A percentile compares a stretch with the other conserved stretches of the same genome.
Evolutionary conservation across 2,888 invertebrate species (phyloP).

Genomic region (Ornithoptera priamus): DNA sequence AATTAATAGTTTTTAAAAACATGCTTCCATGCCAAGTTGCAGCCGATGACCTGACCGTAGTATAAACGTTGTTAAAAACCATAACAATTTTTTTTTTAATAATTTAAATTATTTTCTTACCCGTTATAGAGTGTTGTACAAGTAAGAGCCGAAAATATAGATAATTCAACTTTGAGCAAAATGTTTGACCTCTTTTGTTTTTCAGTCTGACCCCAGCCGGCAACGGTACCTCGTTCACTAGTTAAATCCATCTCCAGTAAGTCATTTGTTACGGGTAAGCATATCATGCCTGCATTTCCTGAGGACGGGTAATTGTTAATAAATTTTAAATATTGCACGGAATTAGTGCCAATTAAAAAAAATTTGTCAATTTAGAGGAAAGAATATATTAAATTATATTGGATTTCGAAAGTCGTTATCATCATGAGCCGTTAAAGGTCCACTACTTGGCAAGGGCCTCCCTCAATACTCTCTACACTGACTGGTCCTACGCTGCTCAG

Average conservation of each 20-base stretch:
- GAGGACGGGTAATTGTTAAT: not conserved
- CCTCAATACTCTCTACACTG: too few relatives aligned
- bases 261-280: constrained; percentile 10
- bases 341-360: not conserved
- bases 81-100: too few relatives aligned
- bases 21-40: too few relatives aligned
- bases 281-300: constrained; percentile 19
- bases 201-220: constrained; percentile 25
- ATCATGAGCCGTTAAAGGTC: too few relatives aligned
- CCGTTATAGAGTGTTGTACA: not conserved
- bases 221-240: constrained; percentile 2
- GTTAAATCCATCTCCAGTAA: constrained; percentile 5
- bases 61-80: too few relatives aligned
- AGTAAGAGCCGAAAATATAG: not conserved
- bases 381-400: not conserved
- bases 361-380: not conserved
- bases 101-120: not conserved
- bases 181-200: constrained; percentile 1
- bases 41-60: too few relatives aligned
- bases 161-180: constrained; percentile 14
- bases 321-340: not conserved
- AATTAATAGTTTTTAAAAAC: too few relatives aligned
- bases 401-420: too few relatives aligned
- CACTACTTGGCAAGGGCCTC: too few relatives aligned
- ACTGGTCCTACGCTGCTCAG: too few relatives aligned